A percentile compares a stretch with the other conserved stretches of the same genome.
Evolutionary conservation across 2,797 vertebrate genomes (phyloP).

Genomic region (Graptemys geographica): DNA sequence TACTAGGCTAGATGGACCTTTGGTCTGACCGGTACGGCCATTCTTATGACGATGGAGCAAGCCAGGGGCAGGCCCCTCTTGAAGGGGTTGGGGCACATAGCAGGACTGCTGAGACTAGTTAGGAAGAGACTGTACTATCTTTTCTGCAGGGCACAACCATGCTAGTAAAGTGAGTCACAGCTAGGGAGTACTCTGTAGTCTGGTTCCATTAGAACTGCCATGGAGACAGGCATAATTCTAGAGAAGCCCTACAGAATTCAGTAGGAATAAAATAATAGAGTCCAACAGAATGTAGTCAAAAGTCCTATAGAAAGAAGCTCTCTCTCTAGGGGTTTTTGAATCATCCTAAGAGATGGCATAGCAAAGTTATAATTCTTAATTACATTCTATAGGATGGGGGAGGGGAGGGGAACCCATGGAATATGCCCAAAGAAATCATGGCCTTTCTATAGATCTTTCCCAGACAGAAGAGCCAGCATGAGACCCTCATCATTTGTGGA

Average conservation of each 20-base stretch:
- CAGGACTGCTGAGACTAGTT: not conserved
- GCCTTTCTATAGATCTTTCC: not conserved
- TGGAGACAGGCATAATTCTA: not conserved
- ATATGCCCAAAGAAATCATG: too few species aligned
- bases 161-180: not conserved
- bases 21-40: too few species aligned
- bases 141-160: not conserved
- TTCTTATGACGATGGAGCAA: not conserved
- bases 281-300: not conserved
- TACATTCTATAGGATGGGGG: not conserved
- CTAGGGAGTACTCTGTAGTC: not conserved
- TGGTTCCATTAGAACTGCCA: not conserved
- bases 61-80: not conserved
- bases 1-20: too few species aligned
- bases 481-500: not conserved
- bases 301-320: not conserved
- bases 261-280: not conserved
- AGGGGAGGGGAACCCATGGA: too few species aligned
- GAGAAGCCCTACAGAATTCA: accelerated
- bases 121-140: accelerated
- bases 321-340: not conserved
- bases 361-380: not conserved
- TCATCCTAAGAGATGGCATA: not conserved
- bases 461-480: not conserved
- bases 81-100: not conserved